phyloP scores from a whole-genome alignment of 2,888 invertebrate genomes.

The Mamestra brassicae region DNA sequence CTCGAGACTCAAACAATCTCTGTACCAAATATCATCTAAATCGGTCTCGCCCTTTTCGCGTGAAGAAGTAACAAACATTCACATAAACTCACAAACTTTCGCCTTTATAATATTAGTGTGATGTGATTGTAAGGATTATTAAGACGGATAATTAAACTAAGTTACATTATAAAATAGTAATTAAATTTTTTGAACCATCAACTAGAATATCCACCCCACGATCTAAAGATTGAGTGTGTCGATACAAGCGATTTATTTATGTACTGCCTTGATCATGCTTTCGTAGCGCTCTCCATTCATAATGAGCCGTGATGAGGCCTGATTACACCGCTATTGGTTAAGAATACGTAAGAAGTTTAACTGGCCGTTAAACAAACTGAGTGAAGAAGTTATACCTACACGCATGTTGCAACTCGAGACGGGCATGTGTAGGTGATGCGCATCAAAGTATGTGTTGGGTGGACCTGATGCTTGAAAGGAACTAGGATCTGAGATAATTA shows the following conservation, averaged over 20 bases:
- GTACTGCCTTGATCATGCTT: slow-evolving; percentile 44
- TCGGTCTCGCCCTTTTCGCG: too few species aligned
- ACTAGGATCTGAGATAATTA: background rate
- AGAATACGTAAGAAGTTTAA: slow-evolving; percentile 18
- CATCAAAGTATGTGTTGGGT: too few species aligned
- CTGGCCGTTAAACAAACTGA: background rate
- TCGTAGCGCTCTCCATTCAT: slow-evolving; percentile 61
- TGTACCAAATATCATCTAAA: too few species aligned
- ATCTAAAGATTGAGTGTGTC: slow-evolving; percentile 29
- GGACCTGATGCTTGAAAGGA: background rate
- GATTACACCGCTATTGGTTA: slow-evolving; percentile 22
- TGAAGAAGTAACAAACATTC: too few species aligned
- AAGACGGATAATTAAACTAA: too few species aligned
- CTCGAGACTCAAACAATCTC: too few species aligned
- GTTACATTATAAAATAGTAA: background rate
- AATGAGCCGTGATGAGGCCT: slow-evolving; percentile 27
- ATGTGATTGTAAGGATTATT: too few species aligned
- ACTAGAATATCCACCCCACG: slow-evolving; percentile 21
- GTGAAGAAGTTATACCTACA: background rate
- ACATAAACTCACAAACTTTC: too few species aligned
- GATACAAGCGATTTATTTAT: slow-evolving; percentile 52
- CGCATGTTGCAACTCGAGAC: background rate
- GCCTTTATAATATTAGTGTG: too few species aligned
- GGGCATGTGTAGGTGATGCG: background rate
- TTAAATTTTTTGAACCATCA: background rate